phyloP scores from a whole-genome alignment of 2,888 invertebrate genomes.

The Aphodius sticticus region DNA sequence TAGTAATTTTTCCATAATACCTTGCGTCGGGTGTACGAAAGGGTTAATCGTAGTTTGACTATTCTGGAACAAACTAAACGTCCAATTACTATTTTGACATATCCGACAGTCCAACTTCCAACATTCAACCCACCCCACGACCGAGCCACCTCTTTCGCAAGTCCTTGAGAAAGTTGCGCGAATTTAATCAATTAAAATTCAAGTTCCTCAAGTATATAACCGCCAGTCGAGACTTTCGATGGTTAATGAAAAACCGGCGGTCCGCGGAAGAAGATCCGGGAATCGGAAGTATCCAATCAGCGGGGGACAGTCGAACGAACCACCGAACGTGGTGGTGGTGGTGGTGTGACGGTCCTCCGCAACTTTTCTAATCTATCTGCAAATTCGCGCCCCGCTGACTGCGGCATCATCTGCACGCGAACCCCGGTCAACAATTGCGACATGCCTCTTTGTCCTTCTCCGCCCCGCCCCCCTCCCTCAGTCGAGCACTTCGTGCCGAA shows the following conservation, averaged over 20 bases:
- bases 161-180: not conserved
- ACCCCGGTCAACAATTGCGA: conserved; percentile 42
- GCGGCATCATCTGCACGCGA: conserved; percentile 43
- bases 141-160: not conserved
- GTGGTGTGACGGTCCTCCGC: conserved; percentile 35
- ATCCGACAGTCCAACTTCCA: no score
- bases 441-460: conserved; percentile 38
- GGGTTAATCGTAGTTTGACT: no score
- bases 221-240: not conserved
- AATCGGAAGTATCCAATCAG: conserved; percentile 21
- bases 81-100: no score
- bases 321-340: conserved; percentile 33
- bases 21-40: no score
- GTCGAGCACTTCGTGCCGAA: conserved; percentile 9
- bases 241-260: not conserved
- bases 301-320: conserved; percentile 37
- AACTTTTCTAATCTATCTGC: conserved; percentile 49
- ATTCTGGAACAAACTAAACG: no score
- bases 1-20: no score
- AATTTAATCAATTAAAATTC: not conserved
- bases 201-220: not conserved
- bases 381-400: conserved; percentile 41
- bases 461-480: not conserved
- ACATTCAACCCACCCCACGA: no score
- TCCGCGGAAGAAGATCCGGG: not conserved